Base-by-base conservation (phyloP, 2,113 vertebrate species). In the Channa argus region DNA sequence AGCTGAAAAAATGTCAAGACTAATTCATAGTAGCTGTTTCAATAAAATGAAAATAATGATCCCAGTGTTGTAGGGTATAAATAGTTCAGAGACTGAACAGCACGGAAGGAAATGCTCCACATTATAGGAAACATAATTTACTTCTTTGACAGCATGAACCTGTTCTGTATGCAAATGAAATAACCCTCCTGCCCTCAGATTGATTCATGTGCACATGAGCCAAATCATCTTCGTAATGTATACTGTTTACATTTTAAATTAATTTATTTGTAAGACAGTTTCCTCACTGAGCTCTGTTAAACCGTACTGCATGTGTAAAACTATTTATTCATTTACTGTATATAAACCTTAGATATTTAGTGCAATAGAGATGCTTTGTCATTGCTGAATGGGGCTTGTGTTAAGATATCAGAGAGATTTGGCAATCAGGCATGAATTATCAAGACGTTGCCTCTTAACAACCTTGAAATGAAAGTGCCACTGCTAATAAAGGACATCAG, bases 381-480 rank as follows among this genome's bases (percentile, higher is more conserved):
- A 53, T 38, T 7, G 74, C 24, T 47, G 37, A 78, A 71, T 0
- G 60, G 59, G 38, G 62, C 59, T 66, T 76, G 61, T 78, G 64
- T 82, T 59, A 37, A 69, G 64, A 41, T 66, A 66, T 70, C 45
- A 15, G 10, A 74, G 59, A 47, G 33, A 47, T 4, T 63, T 8
- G 14, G 58, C 67, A 77, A 39, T 85, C 66, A 37, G 33, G 65
- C 74, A 41, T 4, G 41, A 79, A 83, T 84, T 77, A 82, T 80
- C 33, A 65, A 79, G 78, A 73, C 77, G 0, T n/a, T 3, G 34
- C 70, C 52, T 50, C n/a, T 49, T 87, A 87, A 91, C 86, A 89
- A 67, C 83, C 90, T 86, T 90, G 85, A 91, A 89, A 91, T 91
- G 90, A 89, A 83, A 83, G 80, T 63, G 50, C 76, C 70, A 12